Base-by-base conservation (phyloP, 2,797 vertebrate genomes). In the Semaprochilodus insignis region DNA sequence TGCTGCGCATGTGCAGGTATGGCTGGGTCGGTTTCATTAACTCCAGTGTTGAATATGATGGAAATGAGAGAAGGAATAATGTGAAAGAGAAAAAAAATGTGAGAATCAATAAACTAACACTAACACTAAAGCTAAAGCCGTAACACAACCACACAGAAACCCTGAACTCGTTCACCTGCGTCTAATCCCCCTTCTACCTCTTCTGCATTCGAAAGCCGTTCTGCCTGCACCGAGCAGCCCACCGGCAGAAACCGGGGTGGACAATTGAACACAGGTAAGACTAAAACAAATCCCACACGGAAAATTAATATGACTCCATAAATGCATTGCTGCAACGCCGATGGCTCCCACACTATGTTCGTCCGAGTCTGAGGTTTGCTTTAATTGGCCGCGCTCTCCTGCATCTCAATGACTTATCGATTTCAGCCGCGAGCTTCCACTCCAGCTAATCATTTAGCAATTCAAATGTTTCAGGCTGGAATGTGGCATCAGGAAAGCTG, bases 391-490 rank as follows among this genome's bases (percentile, higher is more conserved):
- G 62, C 73, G 40, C 81, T 88, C 78, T 27, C 87, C 86, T 90
- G 82, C 85, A 89, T 90, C 78, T 79, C 71, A 27, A 82, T 84
- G 88, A 87, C 81, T 87, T 91, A 94, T 92, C 83, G 91, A 93
- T 93, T 87, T 63, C 34, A 77, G 87, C 89, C 87, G 84, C 55
- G 17, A 90, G 90, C 87, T 85, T 89, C 65, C 69, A 87, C 87
- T 88, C 65, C 77, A 88, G 75, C 85, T 85, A 86, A 90, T 91
- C 82, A 90, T 92, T 92, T 90, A 86, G 74, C 90, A 89, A 81
- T 86, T 87, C 63, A 84, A 85, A 87, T 87, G 73, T 44, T 57
- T 69, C 71, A 57, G 71, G 74, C 76, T 78, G 83, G 48, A 85
- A 84, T 67, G 55, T 57, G 77, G 69, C 78, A 62, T 83, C 74